phyloP scores from a whole-genome alignment of 2,797 vertebrate genomes.

The Galago senegalensis region DNA sequence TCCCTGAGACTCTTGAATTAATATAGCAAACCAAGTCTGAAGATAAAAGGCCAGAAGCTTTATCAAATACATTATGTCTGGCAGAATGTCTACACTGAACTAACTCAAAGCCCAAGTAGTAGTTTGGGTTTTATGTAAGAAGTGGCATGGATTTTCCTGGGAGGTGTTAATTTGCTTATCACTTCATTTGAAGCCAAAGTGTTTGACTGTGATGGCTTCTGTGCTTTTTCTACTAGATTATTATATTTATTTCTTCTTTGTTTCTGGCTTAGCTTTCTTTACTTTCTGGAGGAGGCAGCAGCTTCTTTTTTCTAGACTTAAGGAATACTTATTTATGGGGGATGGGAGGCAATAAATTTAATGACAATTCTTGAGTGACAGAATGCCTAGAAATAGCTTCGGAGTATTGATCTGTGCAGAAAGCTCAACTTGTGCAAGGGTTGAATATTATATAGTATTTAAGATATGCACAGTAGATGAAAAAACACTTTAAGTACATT shows the following conservation, averaged over 20 bases:
- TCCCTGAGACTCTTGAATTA: constrained; percentile 80
- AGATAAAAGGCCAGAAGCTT: constrained; percentile 85
- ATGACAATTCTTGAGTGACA: background rate
- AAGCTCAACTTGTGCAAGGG: constrained; percentile 5
- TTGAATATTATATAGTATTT: background rate
- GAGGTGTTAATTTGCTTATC: background rate
- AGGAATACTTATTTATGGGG: background rate
- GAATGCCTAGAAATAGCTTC: background rate
- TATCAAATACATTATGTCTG: constrained; percentile 80
- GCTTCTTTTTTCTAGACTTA: background rate
- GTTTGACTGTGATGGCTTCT: background rate
- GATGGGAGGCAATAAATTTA: background rate
- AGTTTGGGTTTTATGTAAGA: constrained; percentile 60
- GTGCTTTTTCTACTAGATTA: background rate
- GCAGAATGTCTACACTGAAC: constrained; percentile 52
- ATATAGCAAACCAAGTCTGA: constrained; percentile 78
- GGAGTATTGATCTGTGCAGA: background rate
- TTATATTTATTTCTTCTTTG: background rate
- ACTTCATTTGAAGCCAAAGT: background rate
- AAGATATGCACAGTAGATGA: background rate
- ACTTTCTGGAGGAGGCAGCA: background rate
- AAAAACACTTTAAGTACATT: constrained; percentile 46
- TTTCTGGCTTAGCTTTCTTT: constrained; percentile 23
- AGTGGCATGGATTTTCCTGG: constrained; percentile 71
- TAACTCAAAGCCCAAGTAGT: constrained; percentile 29